phyloP scores from a whole-genome alignment of 2,797 vertebrate species.

The Benthosema pterotum region DNA sequence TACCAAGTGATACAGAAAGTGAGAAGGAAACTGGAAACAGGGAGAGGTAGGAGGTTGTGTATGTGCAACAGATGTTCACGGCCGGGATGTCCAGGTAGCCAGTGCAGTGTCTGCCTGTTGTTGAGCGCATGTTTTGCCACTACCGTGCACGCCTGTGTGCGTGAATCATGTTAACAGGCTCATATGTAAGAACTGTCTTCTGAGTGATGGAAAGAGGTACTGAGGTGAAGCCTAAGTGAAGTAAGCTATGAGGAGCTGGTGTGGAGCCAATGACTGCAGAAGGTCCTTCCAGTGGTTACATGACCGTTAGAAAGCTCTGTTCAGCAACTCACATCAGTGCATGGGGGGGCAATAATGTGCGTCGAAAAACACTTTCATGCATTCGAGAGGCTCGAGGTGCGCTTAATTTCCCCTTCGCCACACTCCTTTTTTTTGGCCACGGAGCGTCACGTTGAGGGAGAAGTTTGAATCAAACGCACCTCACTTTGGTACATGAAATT shows the following conservation, averaged over 20 bases:
- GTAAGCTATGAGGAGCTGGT: slow-evolving; percentile 22
- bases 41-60: background rate
- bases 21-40: slow-evolving; percentile 32
- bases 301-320: slow-evolving; percentile 22
- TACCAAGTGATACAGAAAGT: slow-evolving; percentile 47
- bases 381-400: slow-evolving; percentile 19
- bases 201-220: slow-evolving; percentile 20
- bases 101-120: slow-evolving; percentile 42
- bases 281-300: slow-evolving; percentile 21
- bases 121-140: slow-evolving; percentile 1
- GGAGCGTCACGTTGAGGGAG: slow-evolving; percentile 46
- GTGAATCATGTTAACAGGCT: no score
- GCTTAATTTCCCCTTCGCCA: slow-evolving; percentile 41
- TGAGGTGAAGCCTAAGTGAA: slow-evolving; percentile 29
- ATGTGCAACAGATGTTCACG: slow-evolving; percentile 20
- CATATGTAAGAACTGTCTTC: slow-evolving; percentile 3
- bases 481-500: background rate
- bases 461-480: slow-evolving; percentile 46
- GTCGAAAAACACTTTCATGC: background rate
- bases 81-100: slow-evolving; percentile 24
- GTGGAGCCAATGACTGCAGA: slow-evolving; percentile 21
- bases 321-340: slow-evolving; percentile 16
- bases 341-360: background rate
- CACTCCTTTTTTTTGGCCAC: slow-evolving; percentile 23
- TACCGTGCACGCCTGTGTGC: no score